Conservation (phyloP, 2,888 invertebrate species). For the Drosophila sordidula region DNA sequence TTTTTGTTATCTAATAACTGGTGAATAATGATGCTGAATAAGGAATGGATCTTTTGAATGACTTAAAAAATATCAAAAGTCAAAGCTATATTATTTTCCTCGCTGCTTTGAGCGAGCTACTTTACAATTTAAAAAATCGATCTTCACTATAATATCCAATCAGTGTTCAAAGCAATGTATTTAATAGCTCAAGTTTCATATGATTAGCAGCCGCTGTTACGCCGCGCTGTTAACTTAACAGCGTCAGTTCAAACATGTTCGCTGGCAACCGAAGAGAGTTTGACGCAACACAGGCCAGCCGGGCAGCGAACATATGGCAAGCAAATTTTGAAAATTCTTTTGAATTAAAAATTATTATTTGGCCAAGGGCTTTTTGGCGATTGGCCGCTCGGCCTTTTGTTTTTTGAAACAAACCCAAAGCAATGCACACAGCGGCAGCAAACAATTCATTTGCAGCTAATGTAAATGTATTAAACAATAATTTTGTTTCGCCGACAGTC, state of each 20-base stretch:
- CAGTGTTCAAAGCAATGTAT: background rate
- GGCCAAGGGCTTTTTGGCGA: constrained; percentile 25
- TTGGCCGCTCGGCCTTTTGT: constrained; percentile 13
- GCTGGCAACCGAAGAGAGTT: constrained; percentile 22
- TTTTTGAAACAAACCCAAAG: constrained; percentile 12
- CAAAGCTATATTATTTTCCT: too few relatives aligned
- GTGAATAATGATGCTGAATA: too few relatives aligned
- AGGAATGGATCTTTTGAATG: too few relatives aligned
- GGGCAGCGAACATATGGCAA: background rate
- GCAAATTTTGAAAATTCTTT: constrained; percentile 25
- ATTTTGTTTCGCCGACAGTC: constrained; percentile 15
- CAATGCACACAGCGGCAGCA: constrained; percentile 8
- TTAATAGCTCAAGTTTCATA: background rate
- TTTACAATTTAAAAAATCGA: too few relatives aligned
- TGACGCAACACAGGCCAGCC: background rate
- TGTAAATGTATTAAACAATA: constrained; percentile 42
- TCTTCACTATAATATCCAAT: too few relatives aligned
- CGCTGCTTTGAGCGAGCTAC: too few relatives aligned
- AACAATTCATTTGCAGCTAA: constrained; percentile 43
- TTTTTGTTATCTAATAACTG: too few relatives aligned
- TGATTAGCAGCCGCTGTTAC: constrained; percentile 7
- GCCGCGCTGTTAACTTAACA: constrained; percentile 46
- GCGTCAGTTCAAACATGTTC: constrained; percentile 35
- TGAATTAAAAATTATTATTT: constrained; percentile 34
- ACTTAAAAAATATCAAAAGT: too few relatives aligned